Conservation (phyloP, 1,140 invertebrate species). For the Asobara japonica region DNA sequence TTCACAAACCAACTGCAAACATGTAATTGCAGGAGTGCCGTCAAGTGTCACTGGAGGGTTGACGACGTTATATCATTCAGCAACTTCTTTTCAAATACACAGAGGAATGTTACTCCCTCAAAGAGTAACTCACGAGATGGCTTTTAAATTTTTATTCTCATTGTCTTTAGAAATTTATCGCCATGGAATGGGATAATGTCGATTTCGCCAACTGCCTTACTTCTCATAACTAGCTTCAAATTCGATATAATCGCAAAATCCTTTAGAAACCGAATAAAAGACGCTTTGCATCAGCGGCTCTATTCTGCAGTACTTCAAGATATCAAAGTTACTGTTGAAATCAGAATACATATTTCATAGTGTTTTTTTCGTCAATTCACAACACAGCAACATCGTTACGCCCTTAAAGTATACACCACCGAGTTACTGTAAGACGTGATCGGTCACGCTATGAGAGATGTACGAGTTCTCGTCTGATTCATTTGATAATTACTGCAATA, state of each 20-base stretch:
- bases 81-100: conserved; percentile 1
- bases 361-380: no score
- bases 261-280: neutral
- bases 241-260: neutral
- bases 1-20: no score
- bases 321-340: no score
- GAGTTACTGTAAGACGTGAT: no score
- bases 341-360: no score
- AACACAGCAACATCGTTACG: no score
- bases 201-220: neutral
- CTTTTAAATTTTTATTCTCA: neutral
- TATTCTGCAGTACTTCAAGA: no score
- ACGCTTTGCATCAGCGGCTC: neutral
- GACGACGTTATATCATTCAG: neutral
- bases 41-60: neutral
- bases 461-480: no score
- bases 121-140: neutral
- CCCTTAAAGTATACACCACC: no score
- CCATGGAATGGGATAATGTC: neutral
- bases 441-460: no score
- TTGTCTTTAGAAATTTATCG: neutral
- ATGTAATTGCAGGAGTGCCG: neutral
- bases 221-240: neutral
- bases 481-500: no score
- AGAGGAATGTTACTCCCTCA: neutral